phyloP scores from a whole-genome alignment of 2,113 vertebrate genomes.

The Mustela nigripes region DNA sequence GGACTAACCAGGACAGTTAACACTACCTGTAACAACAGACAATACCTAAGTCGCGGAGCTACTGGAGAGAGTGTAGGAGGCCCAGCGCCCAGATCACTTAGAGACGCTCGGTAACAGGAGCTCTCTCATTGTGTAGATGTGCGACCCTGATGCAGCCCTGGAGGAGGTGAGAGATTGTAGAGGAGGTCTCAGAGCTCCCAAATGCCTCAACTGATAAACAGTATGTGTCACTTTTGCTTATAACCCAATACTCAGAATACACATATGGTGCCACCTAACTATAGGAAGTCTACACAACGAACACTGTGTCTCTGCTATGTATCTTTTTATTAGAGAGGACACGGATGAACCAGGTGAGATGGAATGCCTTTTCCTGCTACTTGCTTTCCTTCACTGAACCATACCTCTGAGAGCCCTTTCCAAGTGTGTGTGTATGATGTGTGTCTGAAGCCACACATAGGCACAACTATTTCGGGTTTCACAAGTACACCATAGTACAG shows the following conservation, averaged over 20 bases:
- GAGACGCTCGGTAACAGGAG: background rate
- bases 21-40: background rate
- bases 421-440: background rate
- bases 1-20: background rate
- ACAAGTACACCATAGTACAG: background rate
- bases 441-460: rapidly evolving
- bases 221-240: background rate
- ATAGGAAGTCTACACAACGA: background rate
- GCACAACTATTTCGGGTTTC: background rate
- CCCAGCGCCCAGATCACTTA: background rate
- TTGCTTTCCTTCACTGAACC: background rate
- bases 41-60: background rate
- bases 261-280: background rate
- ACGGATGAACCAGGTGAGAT: background rate
- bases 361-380: background rate
- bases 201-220: background rate
- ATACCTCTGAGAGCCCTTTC: background rate
- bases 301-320: background rate
- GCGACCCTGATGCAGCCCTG: background rate
- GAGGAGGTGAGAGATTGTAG: background rate
- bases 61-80: background rate
- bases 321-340: background rate
- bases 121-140: background rate
- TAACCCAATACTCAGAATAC: background rate
- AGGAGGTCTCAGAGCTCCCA: background rate